Evolutionary conservation across 2,113 vertebrate genomes (phyloP), one percentile per base, ranked within the genome.

Genomic region (Esox niger): DNA sequence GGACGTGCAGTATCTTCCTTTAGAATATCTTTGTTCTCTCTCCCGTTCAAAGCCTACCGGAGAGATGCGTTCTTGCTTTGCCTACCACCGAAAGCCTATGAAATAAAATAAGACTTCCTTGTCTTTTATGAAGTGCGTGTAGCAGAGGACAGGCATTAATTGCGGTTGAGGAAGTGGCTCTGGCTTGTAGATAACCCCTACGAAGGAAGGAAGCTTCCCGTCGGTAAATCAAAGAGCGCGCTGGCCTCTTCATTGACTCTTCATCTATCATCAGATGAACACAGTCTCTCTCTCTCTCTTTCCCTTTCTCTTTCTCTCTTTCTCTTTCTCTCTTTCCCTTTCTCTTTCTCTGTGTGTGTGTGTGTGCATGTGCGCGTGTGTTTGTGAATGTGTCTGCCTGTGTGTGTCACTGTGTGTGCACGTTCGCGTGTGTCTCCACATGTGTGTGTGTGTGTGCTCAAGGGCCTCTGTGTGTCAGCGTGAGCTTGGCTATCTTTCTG

Each of bases 151-250:
- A 54, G 23, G 20, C 52, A n/a, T 15, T 54, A 54, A 54, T 54
- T 43, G 38, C 15, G n/a, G 21, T n/a, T 54, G 52, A 54, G 52
- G 6, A 9, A 25, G 52, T 54, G 21, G 2, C 23, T 21, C 52
- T 54, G 52, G 57, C 62, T 65, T 65, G 58, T 71, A 71, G 58
- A 71, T 35, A 62, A 68, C 57, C 71, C 33, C 55, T 62, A 25
- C 62, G 57, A 43, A 43, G 49, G 21, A 67, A 27, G 26, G 9
- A 2, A 21, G 52, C 52, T 10, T 54, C 52, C 52, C 23, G 52
- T 54, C 57, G 30, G 38, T 66, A 63, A 73, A 73, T 73, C 71
- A 73, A 68, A 62, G 58, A 68, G 33, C 47, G 38, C 8, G 32
- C 47, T 62, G 54, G 32, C 59, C 62, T 20, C 49, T 71, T 15